A percentile compares a stretch with the other conserved stretches of the same genome.
Conservation (phyloP, 2,113 vertebrate species). For the Ciconia maguari region DNA sequence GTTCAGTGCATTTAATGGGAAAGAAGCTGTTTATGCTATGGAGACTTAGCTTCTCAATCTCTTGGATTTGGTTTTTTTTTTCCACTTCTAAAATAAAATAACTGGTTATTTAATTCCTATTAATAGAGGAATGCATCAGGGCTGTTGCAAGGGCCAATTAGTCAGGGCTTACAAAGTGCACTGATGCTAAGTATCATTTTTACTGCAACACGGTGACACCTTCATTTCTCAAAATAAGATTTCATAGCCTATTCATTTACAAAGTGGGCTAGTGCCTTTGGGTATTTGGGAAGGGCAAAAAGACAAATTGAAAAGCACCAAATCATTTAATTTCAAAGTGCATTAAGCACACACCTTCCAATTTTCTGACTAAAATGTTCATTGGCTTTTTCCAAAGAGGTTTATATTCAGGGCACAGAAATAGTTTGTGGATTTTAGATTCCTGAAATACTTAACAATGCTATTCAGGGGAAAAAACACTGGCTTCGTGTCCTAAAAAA, state of each 20-base stretch:
- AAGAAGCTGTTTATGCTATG: neutral
- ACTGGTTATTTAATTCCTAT: neutral
- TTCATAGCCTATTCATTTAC: constrained; percentile 54
- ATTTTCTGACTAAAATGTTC: constrained; percentile 40
- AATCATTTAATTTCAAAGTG: constrained; percentile 61
- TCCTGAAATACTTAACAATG: constrained; percentile 58
- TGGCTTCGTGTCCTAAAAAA: constrained; percentile 42
- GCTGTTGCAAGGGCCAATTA: neutral
- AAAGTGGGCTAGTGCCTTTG: constrained; percentile 68
- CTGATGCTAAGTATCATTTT: neutral
- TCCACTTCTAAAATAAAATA: neutral
- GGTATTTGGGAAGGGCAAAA: constrained; percentile 67
- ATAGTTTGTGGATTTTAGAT: constrained; percentile 54
- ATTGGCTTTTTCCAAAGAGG: constrained; percentile 54
- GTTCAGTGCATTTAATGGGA: neutral
- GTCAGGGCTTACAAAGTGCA: neutral
- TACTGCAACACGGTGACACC: constrained; percentile 12
- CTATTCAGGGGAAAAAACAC: constrained; percentile 2
- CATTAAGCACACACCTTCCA: constrained; percentile 31
- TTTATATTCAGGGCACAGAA: constrained; percentile 62
- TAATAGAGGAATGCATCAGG: neutral
- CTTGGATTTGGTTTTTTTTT: neutral
- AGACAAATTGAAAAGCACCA: constrained; percentile 64
- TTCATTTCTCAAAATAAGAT: constrained; percentile 64
- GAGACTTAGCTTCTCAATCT: neutral